phyloP scores from a whole-genome alignment of 35 echinoderm and acorn worm genomes.

The Ophioderma brevispina region DNA sequence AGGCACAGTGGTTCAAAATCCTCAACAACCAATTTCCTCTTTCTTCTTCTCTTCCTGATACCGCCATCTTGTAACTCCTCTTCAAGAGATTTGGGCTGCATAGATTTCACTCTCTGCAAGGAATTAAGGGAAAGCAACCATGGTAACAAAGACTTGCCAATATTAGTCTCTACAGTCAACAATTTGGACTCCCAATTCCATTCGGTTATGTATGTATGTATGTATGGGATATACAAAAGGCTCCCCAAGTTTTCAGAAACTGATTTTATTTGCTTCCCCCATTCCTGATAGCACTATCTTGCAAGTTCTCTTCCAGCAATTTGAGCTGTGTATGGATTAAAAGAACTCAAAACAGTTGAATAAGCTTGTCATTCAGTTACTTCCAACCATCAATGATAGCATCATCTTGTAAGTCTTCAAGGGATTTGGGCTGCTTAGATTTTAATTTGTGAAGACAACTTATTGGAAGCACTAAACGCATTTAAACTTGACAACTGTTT shows the following conservation, averaged over 20 bases:
- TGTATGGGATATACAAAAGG: too few relatives aligned
- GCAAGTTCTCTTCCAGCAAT: too few relatives aligned
- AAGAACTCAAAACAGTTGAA: too few relatives aligned
- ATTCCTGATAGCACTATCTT: conserved; percentile 44
- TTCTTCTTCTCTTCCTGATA: conserved; percentile 57
- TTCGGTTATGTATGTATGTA: too few relatives aligned
- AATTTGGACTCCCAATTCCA: too few relatives aligned
- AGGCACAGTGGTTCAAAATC: background rate
- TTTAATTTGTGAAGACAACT: conserved; percentile 63
- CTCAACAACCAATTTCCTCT: conserved; percentile 31
- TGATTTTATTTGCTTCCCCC: conserved; percentile 61
- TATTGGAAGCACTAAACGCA: too few relatives aligned
- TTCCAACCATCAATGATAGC: too few relatives aligned
- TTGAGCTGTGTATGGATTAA: too few relatives aligned
- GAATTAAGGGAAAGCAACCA: background rate
- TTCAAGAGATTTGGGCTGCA: conserved; percentile 90
- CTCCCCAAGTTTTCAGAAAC: background rate
- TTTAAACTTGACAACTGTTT: too few relatives aligned
- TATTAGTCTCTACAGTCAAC: too few relatives aligned
- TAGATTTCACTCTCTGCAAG: conserved; percentile 83
- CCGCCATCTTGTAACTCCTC: conserved; percentile 77
- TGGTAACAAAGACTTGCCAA: background rate
- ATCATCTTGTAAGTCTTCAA: conserved; percentile 82
- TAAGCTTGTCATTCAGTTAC: too few relatives aligned
- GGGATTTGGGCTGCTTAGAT: conserved; percentile 89